Evolutionary conservation across 2,113 vertebrate species (phyloP), one percentile per base, ranked within the genome.

Genomic region (Paraplagusia blochii): DNA sequence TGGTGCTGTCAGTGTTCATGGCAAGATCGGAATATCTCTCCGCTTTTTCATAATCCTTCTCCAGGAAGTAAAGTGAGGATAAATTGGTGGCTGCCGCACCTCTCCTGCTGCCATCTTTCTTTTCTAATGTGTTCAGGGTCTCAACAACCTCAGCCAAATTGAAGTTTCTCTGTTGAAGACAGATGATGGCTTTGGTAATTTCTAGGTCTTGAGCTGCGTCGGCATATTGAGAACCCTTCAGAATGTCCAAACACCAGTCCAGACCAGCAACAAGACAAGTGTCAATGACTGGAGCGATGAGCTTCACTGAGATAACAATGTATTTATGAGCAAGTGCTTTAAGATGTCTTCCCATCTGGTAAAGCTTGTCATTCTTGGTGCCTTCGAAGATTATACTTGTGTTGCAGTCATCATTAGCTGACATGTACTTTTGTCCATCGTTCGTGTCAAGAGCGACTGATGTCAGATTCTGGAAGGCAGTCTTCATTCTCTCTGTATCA

Each of bases 141-240:
- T 97, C 94, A 49, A 95, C 89, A 35, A 96, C 95, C 96, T 98
- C 77, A 35, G 39, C 12, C 63, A 39, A 94, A 55, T 92, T 95
- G 77, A 95, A 96, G 77, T 99, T 93, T 76, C 90, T 93, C 75
- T 97, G 94, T 77, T 93, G 90, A 61, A 99, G 85, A 74, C 94
- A 98, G 15, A 94, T 97, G 78, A 97, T 94, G 56, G 96, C 96
- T 90, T 99, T 99, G 88, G 95, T 97, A 79, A 99, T 98, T 87
- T 99, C 96, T 66, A 99, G 82, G 53, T 99, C 95, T 68, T 98
- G 95, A 60, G 96, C 96, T 46, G 99, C 83, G 66, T 99, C 96
- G 2, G 96, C 91, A 33, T 99, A 99, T 35, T 92, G 94, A 54
- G 95, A 99, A 47, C 88, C 86, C 85, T 98, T 99, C 57, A 99